Conservation (phyloP, 2,113 vertebrate genomes). For the Callaeas wilsoni region DNA sequence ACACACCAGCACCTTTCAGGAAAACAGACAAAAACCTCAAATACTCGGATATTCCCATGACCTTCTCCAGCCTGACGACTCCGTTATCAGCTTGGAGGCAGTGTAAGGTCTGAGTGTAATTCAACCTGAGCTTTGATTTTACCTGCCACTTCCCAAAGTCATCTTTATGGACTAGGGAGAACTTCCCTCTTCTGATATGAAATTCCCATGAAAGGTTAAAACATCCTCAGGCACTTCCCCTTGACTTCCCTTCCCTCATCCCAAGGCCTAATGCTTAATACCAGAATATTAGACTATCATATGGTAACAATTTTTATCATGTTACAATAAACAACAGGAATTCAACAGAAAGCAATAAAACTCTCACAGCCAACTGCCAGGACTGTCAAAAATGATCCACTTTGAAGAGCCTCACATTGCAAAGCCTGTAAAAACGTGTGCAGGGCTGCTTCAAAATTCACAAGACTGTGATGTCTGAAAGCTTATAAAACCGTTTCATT, state of each 20-base stretch:
- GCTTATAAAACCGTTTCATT: not conserved
- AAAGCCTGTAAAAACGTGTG: not conserved
- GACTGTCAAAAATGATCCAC: constrained; percentile 58
- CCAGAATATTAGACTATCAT: constrained; percentile 48
- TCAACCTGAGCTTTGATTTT: not conserved
- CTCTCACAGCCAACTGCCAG: constrained; percentile 52
- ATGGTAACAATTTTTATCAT: constrained; percentile 71
- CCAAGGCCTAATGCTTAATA: not conserved
- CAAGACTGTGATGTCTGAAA: not conserved
- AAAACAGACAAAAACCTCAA: not conserved
- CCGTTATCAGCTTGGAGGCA: not conserved
- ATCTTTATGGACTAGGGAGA: not conserved
- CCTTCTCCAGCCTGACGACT: not conserved
- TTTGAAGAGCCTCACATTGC: constrained; percentile 47
- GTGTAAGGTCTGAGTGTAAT: not conserved
- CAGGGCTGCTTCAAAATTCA: not conserved
- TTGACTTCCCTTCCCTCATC: not conserved
- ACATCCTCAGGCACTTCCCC: constrained; percentile 7
- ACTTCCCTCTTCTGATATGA: not conserved
- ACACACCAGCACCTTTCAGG: fast-evolving
- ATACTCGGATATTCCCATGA: fast-evolving
- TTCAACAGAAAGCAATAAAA: constrained; percentile 67
- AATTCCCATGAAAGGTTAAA: constrained; percentile 26
- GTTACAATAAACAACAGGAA: constrained; percentile 71
- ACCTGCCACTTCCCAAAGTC: not conserved